A percentile compares a stretch with the other conserved stretches of the same genome.
Evolutionary conservation across 2,113 vertebrate genomes (phyloP).

Genomic region (Henicopernis longicauda): DNA sequence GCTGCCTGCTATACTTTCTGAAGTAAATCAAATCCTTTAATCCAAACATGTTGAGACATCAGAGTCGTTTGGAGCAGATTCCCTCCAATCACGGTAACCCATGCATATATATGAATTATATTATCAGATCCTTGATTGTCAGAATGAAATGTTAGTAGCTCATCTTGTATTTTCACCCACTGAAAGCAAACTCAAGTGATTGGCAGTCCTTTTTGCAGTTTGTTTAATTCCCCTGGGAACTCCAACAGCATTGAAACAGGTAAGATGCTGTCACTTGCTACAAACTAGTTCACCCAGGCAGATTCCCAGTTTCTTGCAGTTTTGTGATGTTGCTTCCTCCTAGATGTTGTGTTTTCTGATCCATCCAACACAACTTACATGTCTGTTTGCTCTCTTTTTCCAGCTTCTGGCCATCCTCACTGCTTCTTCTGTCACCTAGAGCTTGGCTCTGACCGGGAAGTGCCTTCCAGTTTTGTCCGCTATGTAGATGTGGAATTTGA

Average conservation of each 20-base stretch:
- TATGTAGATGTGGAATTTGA: slow-evolving; percentile 84
- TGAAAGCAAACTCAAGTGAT: background rate
- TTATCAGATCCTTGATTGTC: background rate
- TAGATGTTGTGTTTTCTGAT: background rate
- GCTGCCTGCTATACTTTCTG: background rate
- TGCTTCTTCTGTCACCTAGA: slow-evolving; percentile 90
- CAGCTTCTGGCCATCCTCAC: slow-evolving; percentile 85
- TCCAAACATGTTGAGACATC: background rate
- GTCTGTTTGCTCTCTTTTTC: background rate
- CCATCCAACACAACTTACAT: background rate
- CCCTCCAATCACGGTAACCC: background rate
- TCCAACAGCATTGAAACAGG: background rate
- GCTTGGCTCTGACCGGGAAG: slow-evolving; percentile 87
- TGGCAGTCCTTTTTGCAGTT: background rate
- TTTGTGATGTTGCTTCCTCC: background rate
- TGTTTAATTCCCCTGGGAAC: background rate
- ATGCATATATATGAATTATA: background rate
- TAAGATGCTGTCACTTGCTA: background rate
- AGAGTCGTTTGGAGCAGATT: background rate
- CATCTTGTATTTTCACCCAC: background rate
- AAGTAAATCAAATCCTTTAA: background rate
- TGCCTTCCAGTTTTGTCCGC: slow-evolving; percentile 78
- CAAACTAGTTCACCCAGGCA: background rate
- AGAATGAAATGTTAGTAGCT: background rate
- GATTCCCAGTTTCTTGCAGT: background rate